Evolutionary conservation across 2,113 vertebrate species (phyloP).

Genomic region (Poicephalus gulielmi): DNA sequence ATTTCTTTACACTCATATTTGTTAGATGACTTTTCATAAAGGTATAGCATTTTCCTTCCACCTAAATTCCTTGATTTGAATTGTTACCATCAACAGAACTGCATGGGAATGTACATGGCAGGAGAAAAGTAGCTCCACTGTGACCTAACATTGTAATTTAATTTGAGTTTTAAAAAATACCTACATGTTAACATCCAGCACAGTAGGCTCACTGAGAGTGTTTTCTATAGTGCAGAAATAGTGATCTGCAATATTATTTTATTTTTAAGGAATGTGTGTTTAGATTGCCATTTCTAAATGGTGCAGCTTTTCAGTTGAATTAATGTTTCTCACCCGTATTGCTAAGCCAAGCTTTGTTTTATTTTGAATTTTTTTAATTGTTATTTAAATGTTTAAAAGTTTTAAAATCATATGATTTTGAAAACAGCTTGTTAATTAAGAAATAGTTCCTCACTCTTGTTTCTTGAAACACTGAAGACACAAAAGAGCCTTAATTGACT

Average conservation of each 20-base stretch:
- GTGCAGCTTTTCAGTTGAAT: neutral
- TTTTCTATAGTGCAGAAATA: neutral
- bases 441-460: neutral
- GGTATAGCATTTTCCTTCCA: neutral
- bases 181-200: neutral
- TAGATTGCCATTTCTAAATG: neutral
- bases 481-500: neutral
- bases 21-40: neutral
- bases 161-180: conserved; percentile 5
- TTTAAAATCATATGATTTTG: neutral
- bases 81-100: conserved; percentile 28
- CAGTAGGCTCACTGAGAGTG: neutral
- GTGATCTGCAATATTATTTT: neutral
- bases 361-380: neutral
- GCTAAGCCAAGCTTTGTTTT: neutral
- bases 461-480: neutral
- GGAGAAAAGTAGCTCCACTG: conserved; percentile 44
- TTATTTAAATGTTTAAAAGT: neutral
- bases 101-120: neutral
- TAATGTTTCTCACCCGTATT: neutral
- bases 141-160: conserved; percentile 51
- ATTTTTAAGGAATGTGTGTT: neutral
- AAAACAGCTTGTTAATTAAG: neutral
- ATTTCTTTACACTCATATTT: neutral
- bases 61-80: neutral